Base-by-base conservation (phyloP, 2,888 invertebrate species). In the Drosophila nr. fundita region DNA sequence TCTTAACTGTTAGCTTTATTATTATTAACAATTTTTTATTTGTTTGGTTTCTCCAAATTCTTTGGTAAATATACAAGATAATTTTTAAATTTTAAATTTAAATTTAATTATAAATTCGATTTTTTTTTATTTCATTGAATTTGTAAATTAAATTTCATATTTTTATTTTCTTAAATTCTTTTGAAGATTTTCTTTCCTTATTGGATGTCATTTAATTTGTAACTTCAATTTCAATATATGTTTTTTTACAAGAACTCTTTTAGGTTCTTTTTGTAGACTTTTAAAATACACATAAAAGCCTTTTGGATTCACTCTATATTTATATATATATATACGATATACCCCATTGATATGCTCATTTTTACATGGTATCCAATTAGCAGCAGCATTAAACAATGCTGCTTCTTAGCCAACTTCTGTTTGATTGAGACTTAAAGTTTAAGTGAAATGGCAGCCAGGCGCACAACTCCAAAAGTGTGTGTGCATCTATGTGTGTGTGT, bases 341-440 rank as follows among this genome's bases (percentile, higher is more conserved):
- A 24, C 45, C 4, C 45, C 13, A 8, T 24, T 24, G 21, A 4
- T 15, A 7, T 1, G 21, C 7, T 15, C 7, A 24, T 2, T 45
- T 45, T 24, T 15, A 24, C 45, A 45, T 7, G 15, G 24, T 32
- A 15, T 21, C 10, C 5, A 13, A 15, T 18, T 55, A 11, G 2
- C 36, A 32, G 2, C 4, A 1, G 15, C 32, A n/a, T 52, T 29
- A 21, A 21, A 15, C 4, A 7, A 15, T 11, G 13, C 4, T 13
- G 18, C 36, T n/a, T 36, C 54, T 36, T 18, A 54, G 36, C 15
- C 27, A 54, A n/a, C 36, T 27, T 54, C 54, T 36, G 36, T 27
- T 54, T 36, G 27, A 13, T 54, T n/a, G 36, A n/a, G 55, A 27
- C 18, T 27, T 18, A 27, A 18, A 21, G 36, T 54, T 36, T 27